Percentiles rank a stretch among this genome's conserved stretches.
Conservation (phyloP, 1,140 invertebrate genomes). For the Caenorhabditis briggsae region DNA sequence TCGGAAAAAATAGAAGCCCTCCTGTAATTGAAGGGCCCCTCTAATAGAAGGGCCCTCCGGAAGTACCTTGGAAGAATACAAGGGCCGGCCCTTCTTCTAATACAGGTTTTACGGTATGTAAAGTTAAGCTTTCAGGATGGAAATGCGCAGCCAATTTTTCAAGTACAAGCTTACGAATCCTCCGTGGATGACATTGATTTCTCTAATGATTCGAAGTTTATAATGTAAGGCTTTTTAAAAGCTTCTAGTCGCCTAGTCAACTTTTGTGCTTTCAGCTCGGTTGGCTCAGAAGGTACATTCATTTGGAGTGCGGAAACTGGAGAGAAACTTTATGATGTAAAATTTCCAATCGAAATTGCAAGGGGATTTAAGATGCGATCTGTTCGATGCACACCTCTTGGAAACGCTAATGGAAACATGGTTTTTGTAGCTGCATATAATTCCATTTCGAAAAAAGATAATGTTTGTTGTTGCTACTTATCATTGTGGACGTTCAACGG, state of each 20-base stretch:
- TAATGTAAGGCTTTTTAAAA: slow-evolving; percentile 13
- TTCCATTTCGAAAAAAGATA: slow-evolving; percentile 27
- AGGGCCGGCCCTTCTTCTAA: no score
- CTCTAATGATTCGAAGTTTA: slow-evolving; percentile 36
- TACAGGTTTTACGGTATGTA: no score
- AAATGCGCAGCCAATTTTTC: slow-evolving; percentile 4
- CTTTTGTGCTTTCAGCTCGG: slow-evolving; percentile 48
- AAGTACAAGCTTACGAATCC: slow-evolving; percentile 29
- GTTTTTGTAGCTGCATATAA: slow-evolving; percentile 60
- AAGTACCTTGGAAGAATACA: neutral
- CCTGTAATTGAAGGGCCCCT: no score
- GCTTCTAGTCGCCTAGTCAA: neutral
- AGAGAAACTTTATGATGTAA: slow-evolving; percentile 48
- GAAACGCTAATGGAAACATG: slow-evolving; percentile 9
- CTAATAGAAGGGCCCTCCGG: no score
- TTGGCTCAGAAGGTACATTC: slow-evolving; percentile 41
- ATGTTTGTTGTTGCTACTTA: slow-evolving; percentile 43
- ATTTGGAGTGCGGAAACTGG: slow-evolving; percentile 46
- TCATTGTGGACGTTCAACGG: slow-evolving; percentile 52
- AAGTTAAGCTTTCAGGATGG: neutral
- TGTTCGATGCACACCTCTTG: slow-evolving; percentile 52
- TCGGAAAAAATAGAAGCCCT: no score
- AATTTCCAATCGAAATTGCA: slow-evolving; percentile 35
- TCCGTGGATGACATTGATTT: slow-evolving; percentile 57
- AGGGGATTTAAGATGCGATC: slow-evolving; percentile 57